Evolutionary conservation across 2,113 vertebrate genomes (phyloP), one percentile per base, ranked within the genome.

Genomic region (Hippocampus barbouri): DNA sequence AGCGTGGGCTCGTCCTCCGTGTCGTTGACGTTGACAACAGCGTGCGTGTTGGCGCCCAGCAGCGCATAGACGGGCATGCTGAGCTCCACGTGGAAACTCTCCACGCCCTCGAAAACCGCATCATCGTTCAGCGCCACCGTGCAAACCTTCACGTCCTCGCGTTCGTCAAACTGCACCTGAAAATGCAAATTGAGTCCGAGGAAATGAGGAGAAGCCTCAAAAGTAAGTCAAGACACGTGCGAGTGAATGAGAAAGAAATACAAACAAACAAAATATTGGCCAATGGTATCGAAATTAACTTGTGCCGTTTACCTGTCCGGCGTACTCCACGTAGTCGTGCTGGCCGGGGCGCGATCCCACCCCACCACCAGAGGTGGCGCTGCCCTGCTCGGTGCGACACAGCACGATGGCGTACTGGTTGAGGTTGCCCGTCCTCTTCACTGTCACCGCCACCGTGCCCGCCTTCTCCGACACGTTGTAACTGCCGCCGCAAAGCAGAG

Each of bases 121-220:
- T 99, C 97, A 0, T 98, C 95, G 0, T 95, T 95, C 68, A 99
- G 91, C 71, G 93, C 0, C 0, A 99, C 88, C 81, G 93, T 95
- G 88, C 97, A 99, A 70, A 95, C 90, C 81, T 99, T 99, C 66
- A 92, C 92, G 83, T 96, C 95, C 83, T 99, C 97, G n/a, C 90
- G 81, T 75, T 98, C 97, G 65, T 99, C 97, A 40, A 99, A 99
- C 88, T 99, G 97, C 5, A 99, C 97, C 97, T 99, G 88, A 10
- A 18, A 27, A 4, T 41, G n/a, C 1, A 65, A 65, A 23, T 23
- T 3, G 8, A 4, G 16, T 10, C 30, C 2, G 30, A 5, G 5
- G 6, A 41, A 14, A 16, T n/a, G 9, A 21, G 8, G 1, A n/a
- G 11, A 12, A 20, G 3, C 15, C 15, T n/a, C 4, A 25, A 59